Percentiles rank a stretch among this genome's conserved stretches.
phyloP scores from a whole-genome alignment of 53 echinoderm and acorn worm species.

The Antedon mediterranea region DNA sequence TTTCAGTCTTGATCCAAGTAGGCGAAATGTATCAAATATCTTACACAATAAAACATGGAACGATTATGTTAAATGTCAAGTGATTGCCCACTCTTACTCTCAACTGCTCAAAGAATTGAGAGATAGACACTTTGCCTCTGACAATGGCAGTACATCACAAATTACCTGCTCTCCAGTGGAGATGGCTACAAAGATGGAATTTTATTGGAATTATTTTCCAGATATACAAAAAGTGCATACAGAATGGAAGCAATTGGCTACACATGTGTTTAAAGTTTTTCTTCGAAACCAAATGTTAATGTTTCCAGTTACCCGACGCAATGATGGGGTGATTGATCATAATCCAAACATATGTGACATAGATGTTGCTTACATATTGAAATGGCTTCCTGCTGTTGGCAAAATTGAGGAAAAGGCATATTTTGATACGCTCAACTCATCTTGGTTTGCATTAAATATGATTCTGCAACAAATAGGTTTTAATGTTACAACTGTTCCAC shows the following conservation, averaged over 20 bases:
- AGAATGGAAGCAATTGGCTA: background rate
- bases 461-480: background rate
- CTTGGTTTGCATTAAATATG: background rate
- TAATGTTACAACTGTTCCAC: background rate
- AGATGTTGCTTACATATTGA: background rate
- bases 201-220: background rate
- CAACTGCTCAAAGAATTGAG: constrained; percentile 15
- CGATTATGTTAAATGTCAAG: constrained; percentile 4
- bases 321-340: background rate
- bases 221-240: background rate
- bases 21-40: constrained; percentile 39
- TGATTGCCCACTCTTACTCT: constrained; percentile 49
- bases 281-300: background rate
- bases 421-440: background rate
- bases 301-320: background rate
- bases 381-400: background rate
- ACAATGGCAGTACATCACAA: background rate
- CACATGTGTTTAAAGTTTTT: background rate
- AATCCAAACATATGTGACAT: background rate
- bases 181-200: background rate
- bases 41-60: constrained; percentile 45
- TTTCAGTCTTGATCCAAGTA: constrained; percentile 59
- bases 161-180: background rate
- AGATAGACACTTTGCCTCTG: background rate
- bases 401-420: background rate